These are phyloP conservation scores for Sebastes cheni DNA, from an alignment of 2,797 vertebrate genomes.

Conservation along the genomic window DNA sequence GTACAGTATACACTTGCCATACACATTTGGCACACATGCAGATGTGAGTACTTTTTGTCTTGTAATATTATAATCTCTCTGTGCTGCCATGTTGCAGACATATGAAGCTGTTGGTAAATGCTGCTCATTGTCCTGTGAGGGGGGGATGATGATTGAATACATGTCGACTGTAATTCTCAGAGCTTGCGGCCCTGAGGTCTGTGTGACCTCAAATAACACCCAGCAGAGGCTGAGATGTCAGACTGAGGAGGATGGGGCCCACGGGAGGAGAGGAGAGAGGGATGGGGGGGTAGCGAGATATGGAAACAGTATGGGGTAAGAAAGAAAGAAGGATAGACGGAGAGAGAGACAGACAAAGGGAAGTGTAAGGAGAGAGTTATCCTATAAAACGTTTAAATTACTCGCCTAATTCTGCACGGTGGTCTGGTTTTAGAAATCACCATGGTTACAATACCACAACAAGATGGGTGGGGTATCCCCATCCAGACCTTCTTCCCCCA, in stretches of 20 bases:
- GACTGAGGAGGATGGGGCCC: conserved; percentile 8
- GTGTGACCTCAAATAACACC: conserved; percentile 70
- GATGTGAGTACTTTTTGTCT: conserved; percentile 26
- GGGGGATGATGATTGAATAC: conserved; percentile 66
- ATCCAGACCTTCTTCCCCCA: conserved; percentile 32
- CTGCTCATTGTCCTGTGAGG: conserved; percentile 59
- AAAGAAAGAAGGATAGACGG: not conserved
- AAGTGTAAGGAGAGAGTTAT: conserved; percentile 31
- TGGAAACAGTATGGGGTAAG: conserved; percentile 4
- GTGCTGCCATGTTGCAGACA: conserved; percentile 66
- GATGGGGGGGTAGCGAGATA: not conserved
- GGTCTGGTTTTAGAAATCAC: conserved; percentile 62
- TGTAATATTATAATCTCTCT: conserved; percentile 36
- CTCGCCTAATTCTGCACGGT: conserved; percentile 46
- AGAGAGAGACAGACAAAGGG: not conserved
- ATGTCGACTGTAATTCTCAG: conserved; percentile 64
- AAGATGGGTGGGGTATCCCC: conserved; percentile 68
- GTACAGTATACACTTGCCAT: not conserved
- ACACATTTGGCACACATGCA: conserved; percentile 10
- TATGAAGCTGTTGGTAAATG: conserved; percentile 68
- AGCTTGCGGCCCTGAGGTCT: conserved; percentile 66
- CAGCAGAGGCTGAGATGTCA: conserved; percentile 51
- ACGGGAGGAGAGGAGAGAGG: not conserved
- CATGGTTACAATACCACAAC: conserved; percentile 69
- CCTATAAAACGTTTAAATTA: conserved; percentile 48